These are phyloP conservation scores for Rhodophaea formosa DNA, from an alignment of 2,888 invertebrate genomes.

Conservation along the genomic window DNA sequence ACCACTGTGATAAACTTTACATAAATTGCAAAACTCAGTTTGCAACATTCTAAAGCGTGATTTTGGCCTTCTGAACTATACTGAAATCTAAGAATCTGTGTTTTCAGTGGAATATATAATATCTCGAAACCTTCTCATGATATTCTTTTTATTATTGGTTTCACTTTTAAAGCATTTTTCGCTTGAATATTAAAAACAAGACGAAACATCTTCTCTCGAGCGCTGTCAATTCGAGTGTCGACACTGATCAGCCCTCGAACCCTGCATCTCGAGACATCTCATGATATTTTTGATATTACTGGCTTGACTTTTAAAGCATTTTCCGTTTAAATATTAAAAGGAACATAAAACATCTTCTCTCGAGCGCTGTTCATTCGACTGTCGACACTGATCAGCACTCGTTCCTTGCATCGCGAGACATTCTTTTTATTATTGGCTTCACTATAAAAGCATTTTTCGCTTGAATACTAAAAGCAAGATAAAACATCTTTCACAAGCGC, in stretches of 20 bases:
- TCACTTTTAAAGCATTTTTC: too few relatives aligned
- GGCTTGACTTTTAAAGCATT: background rate
- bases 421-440: background rate
- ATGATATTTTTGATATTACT: background rate
- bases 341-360: background rate
- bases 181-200: too few relatives aligned
- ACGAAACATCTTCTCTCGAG: background rate
- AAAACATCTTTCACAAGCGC: too few relatives aligned
- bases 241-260: background rate
- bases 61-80: too few relatives aligned
- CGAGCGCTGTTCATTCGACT: background rate
- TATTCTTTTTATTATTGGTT: too few relatives aligned
- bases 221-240: background rate
- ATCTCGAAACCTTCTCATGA: too few relatives aligned
- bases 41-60: too few relatives aligned
- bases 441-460: too few relatives aligned
- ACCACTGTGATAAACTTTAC: too few relatives aligned
- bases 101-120: too few relatives aligned
- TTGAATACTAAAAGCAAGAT: background rate
- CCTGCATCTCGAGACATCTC: background rate
- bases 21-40: too few relatives aligned
- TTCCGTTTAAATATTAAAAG: background rate
- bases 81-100: too few relatives aligned
- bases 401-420: background rate
- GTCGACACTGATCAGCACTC: background rate